Evolutionary conservation across 1,140 invertebrate species (phyloP), one percentile per base, ranked within the genome.

Genomic region (Neocloeon triangulifer): DNA sequence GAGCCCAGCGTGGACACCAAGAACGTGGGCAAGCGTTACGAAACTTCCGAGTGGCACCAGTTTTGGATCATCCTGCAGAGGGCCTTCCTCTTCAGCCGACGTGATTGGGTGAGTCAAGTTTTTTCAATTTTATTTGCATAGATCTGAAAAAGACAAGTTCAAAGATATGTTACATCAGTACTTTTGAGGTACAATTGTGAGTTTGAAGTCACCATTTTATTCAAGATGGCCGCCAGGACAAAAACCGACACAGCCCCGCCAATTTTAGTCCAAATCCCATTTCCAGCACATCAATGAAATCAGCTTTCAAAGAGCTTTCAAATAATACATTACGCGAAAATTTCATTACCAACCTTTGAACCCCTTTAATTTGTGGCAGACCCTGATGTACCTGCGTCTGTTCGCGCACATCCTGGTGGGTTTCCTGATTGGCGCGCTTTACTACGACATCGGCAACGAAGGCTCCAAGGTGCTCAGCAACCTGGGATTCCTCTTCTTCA

Each of bases 401-500:
- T 81, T 89, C 52, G 86, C 86, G 6, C 86, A 94, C 49, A 66
- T 94, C 21, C 55, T 85, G 26, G 84, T 94, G 33, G 88, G 84
- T 7, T 69, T 89, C 39, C 56, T 96, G 23, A 94, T 96, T 47
- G 85, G 86, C 27, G 69, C 84, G 15, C 59, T 92, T 17, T 94
- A 92, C 52, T 86, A 84, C 46, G 73, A 86, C 43, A 89, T 91
- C 42, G 86, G 88, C 35, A 80, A 91, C 46, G 82, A 92, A 47
- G 86, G 81, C 39, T 74, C 74, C 39, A 92, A 95, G 59, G 85
- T 89, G 16, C 68, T 92, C 28, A 92, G 86, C 50, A 97, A 97
- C 52, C 68, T 91, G 41, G 88, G 86, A 33, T 94, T 88, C 57
- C 61, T 96, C 1, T 96, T 96, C 61, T 95, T 96, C 68, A 91